Evolutionary conservation across 2,797 vertebrate genomes (phyloP), one percentile per base, ranked within the genome.

Genomic region (Cyclopterus lumpus): DNA sequence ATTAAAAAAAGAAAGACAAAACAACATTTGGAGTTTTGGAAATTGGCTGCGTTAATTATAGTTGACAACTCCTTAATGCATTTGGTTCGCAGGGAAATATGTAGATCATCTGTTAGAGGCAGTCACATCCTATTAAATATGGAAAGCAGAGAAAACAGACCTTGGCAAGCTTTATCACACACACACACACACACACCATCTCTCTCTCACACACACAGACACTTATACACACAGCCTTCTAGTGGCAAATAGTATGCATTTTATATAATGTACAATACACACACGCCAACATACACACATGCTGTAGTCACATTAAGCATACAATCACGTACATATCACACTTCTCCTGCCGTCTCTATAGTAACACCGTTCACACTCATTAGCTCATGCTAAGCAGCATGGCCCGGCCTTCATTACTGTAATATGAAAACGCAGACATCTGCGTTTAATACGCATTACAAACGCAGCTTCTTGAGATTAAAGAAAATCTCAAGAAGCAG

Each of bases 71-170:
- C 73, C 74, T 88, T 90, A 85, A 93, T 86, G 81, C 46, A 91
- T 86, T 88, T 89, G 77, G 82, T 90, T 89, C 87, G 85, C 65
- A 75, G 75, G 55, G 64, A 90, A 83, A 88, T 78, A 91, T 84
- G 80, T 71, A 88, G 71, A 83, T 90, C 77, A 82, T 86, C 75
- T 82, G 76, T 87, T 83, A 63, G 75, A 88, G 71, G 73, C 78
- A 82, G 79, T 82, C 81, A 87, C 60, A 44, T 83, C 86, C 76
- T 80, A 88, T 83, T 87, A 85, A 84, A 86, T 78, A 86, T 88
- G 82, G 67, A 82, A 88, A 79, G 67, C 67, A 76, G 59, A 78
- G 63, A 71, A 88, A 88, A 86, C 74, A 86, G 65, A 79, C 77
- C 72, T 81, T 85, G 51, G 73, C 82, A 74, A 71, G 53, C 66